These are phyloP conservation scores for Brachyistius frenatus DNA, from an alignment of 2,113 vertebrate genomes.

Conservation along the genomic window DNA sequence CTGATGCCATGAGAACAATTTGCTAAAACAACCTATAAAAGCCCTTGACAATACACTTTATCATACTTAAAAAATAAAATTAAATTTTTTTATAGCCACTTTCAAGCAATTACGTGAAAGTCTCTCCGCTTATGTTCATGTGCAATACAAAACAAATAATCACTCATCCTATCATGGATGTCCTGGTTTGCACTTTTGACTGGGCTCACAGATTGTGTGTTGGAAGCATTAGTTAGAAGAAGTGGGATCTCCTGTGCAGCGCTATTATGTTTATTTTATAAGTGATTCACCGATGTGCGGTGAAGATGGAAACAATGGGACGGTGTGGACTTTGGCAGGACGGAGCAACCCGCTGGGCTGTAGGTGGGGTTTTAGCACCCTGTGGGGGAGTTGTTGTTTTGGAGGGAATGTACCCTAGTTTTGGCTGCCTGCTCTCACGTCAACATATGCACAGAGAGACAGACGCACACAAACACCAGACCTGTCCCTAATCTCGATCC, in stretches of 20 bases:
- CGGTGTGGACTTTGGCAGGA: slow-evolving; percentile 33
- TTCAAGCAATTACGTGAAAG: no score
- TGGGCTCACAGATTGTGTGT: background rate
- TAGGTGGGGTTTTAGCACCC: slow-evolving; percentile 48
- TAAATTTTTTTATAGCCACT: no score
- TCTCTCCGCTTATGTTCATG: no score
- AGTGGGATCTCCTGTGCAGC: slow-evolving; percentile 11
- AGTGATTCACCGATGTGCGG: slow-evolving; percentile 2
- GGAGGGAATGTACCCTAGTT: slow-evolving; percentile 19
- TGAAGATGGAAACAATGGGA: slow-evolving; percentile 45
- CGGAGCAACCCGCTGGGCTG: slow-evolving; percentile 36
- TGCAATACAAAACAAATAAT: no score
- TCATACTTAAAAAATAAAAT: no score
- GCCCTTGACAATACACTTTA: no score
- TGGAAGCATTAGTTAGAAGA: slow-evolving; percentile 5
- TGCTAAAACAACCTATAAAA: no score
- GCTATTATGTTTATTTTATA: slow-evolving; percentile 22
- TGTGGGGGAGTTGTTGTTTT: slow-evolving; percentile 15
- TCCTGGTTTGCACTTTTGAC: background rate
- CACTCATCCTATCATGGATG: background rate
- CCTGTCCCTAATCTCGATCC: slow-evolving; percentile 68
- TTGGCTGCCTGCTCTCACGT: slow-evolving; percentile 34
- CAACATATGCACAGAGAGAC: slow-evolving; percentile 32
- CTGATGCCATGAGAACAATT: no score
- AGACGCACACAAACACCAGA: slow-evolving; percentile 38